Conservation (phyloP, 2,797 vertebrate species). For the Parotocinclus haroldoi region DNA sequence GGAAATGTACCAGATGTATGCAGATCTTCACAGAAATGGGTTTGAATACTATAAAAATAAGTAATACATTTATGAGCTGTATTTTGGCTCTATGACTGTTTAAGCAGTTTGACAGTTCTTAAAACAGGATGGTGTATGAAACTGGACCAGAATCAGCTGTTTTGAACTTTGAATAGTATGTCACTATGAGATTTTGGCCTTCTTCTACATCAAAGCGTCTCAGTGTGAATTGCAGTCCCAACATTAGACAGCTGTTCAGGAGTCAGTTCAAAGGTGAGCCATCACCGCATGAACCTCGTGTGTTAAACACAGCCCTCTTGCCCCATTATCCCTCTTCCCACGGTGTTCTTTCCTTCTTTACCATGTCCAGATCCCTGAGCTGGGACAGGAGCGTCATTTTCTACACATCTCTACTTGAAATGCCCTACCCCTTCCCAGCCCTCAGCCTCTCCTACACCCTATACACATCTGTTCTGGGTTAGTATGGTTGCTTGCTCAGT, state of each 20-base stretch:
- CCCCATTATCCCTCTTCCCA: conserved; percentile 39
- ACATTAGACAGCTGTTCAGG: conserved; percentile 67
- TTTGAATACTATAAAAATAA: background rate
- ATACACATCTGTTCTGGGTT: conserved; percentile 67
- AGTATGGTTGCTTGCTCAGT: conserved; percentile 59
- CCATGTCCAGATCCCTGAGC: conserved; percentile 63
- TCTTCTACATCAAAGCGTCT: conserved; percentile 64
- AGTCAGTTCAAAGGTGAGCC: conserved; percentile 63
- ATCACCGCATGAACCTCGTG: conserved; percentile 66
- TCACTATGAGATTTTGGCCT: conserved; percentile 35
- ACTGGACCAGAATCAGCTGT: conserved; percentile 7
- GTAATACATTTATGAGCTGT: background rate
- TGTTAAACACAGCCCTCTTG: conserved; percentile 60
- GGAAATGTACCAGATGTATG: too few species aligned
- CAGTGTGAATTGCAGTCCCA: conserved; percentile 62
- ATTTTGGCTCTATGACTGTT: background rate
- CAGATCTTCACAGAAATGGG: too few species aligned
- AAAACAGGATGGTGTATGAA: background rate
- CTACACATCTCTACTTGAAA: conserved; percentile 38
- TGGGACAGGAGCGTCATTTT: conserved; percentile 47
- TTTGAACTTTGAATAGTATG: conserved; percentile 24
- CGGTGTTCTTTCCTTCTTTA: conserved; percentile 64
- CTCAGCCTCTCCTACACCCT: conserved; percentile 53
- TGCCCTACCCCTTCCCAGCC: conserved; percentile 5
- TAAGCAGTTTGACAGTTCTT: too few species aligned